These are phyloP conservation scores for Druceiella hillmani DNA, from an alignment of 2,888 invertebrate species.

Conservation along the genomic window DNA sequence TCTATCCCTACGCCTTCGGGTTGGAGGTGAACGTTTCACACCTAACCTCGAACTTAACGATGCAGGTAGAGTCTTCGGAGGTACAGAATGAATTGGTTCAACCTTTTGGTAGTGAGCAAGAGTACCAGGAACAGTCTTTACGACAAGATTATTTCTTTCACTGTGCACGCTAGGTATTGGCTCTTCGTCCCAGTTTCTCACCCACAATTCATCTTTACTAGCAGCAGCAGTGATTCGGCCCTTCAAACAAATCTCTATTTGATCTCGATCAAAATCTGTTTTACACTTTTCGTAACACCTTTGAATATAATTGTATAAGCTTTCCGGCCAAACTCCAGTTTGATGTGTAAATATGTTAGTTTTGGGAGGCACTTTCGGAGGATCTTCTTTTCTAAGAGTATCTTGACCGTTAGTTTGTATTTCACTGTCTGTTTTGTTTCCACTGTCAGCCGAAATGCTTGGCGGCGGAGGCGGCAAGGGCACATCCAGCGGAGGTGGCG, in stretches of 20 bases:
- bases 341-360: constrained; percentile 35
- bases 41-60: constrained; percentile 26
- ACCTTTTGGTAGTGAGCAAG: constrained; percentile 55
- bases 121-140: constrained; percentile 55
- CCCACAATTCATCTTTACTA: constrained; percentile 79
- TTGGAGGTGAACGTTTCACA: constrained; percentile 28
- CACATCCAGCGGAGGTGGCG: constrained; percentile 35
- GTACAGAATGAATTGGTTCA: constrained; percentile 32
- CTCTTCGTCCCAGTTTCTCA: constrained; percentile 92
- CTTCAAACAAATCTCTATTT: constrained; percentile 90
- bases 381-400: too few species aligned
- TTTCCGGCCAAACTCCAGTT: constrained; percentile 70
- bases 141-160: constrained; percentile 63
- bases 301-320: constrained; percentile 81
- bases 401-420: background rate
- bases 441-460: constrained; percentile 18
- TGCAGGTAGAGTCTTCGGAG: constrained; percentile 30
- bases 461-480: constrained; percentile 45
- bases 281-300: constrained; percentile 89
- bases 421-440: constrained; percentile 3
- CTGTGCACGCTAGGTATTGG: constrained; percentile 85
- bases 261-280: constrained; percentile 84
- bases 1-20: constrained; percentile 29
- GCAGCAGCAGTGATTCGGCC: constrained; percentile 90
- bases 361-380: too few species aligned